Percentiles rank a stretch among this genome's conserved stretches.
phyloP scores from a whole-genome alignment of 2,797 vertebrate genomes.

The Siniperca obscura region DNA sequence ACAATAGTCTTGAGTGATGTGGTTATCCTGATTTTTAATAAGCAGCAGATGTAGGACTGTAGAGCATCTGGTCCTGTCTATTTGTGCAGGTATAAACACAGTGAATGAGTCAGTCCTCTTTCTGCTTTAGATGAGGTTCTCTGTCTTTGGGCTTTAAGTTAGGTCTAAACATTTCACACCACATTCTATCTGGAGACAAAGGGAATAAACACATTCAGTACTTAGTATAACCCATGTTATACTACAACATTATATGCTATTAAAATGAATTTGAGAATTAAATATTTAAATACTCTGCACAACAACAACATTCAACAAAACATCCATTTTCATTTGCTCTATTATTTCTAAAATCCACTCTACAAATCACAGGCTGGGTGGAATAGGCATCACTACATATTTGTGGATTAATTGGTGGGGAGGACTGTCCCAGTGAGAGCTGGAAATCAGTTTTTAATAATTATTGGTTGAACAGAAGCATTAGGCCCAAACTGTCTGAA shows the following conservation, averaged over 20 bases:
- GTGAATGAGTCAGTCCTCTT: not conserved
- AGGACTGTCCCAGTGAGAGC: slow-evolving; percentile 17
- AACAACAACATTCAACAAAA: slow-evolving; percentile 22
- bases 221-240: slow-evolving; percentile 4
- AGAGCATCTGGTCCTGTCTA: slow-evolving; percentile 9
- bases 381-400: slow-evolving; percentile 30
- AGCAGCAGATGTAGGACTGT: slow-evolving; percentile 14
- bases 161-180: slow-evolving; percentile 13
- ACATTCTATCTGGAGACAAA: not conserved
- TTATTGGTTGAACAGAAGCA: slow-evolving; percentile 40
- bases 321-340: slow-evolving; percentile 29
- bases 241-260: slow-evolving; percentile 30
- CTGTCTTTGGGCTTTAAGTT: slow-evolving; percentile 1
- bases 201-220: slow-evolving; percentile 2
- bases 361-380: slow-evolving; percentile 22
- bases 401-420: slow-evolving; percentile 40
- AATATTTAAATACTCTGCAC: slow-evolving; percentile 24
- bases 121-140: slow-evolving; percentile 3
- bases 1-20: not conserved
- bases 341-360: slow-evolving; percentile 32
- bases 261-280: slow-evolving; percentile 25
- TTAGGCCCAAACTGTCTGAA: slow-evolving; percentile 23
- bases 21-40: slow-evolving; percentile 2
- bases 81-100: not conserved
- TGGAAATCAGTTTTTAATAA: slow-evolving; percentile 32